A percentile compares a stretch with the other conserved stretches of the same genome.
phyloP scores from a whole-genome alignment of 2,113 vertebrate species.

The Dicrurus megarhynchus region DNA sequence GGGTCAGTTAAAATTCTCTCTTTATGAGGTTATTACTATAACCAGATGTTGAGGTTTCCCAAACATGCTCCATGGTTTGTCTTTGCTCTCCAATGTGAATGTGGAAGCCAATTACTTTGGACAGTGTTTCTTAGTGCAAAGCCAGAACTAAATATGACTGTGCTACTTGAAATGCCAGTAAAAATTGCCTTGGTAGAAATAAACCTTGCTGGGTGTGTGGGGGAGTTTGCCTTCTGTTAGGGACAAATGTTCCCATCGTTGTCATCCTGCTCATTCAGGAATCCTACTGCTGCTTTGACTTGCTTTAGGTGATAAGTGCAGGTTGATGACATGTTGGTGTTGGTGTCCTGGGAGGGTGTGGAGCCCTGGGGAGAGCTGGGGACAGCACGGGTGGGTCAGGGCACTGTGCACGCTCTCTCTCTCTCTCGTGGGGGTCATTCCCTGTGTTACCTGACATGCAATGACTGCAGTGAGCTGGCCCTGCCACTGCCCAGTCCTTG shows the following conservation, averaged over 20 bases:
- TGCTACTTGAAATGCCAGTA: not conserved
- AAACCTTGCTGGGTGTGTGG: not conserved
- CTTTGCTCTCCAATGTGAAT: not conserved
- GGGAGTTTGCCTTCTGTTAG: not conserved
- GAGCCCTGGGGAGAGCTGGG: not conserved
- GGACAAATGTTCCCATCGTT: not conserved
- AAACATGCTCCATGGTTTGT: not conserved
- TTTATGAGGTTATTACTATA: not conserved
- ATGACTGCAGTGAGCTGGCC: fast-evolving
- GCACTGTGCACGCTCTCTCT: fast-evolving
- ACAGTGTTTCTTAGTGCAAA: not conserved
- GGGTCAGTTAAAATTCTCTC: not conserved
- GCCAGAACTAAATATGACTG: not conserved
- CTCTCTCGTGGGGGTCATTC: not conserved
- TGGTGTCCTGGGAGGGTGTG: not conserved
- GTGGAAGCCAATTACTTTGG: not conserved
- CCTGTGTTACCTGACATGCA: not conserved
- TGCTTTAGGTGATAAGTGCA: not conserved
- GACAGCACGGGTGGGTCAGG: not conserved
- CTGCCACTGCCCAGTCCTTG: not conserved
- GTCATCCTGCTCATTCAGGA: not conserved
- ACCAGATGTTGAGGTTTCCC: not conserved
- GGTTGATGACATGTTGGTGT: fast-evolving
- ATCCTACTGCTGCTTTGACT: not conserved
- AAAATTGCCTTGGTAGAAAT: not conserved